Evolutionary conservation across 2,888 invertebrate species (phyloP), one percentile per base, ranked within the genome.

Genomic region (Drosophila nigritarsus): DNA sequence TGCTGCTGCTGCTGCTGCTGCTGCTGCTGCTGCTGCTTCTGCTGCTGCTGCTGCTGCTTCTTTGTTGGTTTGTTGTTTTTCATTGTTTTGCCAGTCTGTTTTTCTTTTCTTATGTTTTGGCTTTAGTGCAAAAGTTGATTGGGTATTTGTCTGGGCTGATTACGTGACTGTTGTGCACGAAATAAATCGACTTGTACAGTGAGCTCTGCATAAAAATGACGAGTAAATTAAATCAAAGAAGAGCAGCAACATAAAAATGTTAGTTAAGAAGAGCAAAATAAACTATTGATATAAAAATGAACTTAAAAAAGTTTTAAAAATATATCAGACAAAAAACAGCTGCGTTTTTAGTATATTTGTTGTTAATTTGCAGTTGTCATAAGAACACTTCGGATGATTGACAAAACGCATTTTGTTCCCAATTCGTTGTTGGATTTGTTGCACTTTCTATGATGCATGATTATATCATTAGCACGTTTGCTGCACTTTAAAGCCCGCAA

Each of bases 131-230:
- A 27, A 27, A 56, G 49, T 42, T 66, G 65, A 58, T 78, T 75
- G 65, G 54, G 40, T 65, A 51, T 71, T 64, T 71, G 62, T 66
- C 20, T 69, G 69, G 36, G 27, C 59, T 40, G 20, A n/a, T 73
- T 82, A 84, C 82, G 77, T 81, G 84, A 76, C 70, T 55, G 70
- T 60, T 50, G 48, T 38, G 53, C 70, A 80, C 62, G 60, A 69
- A 54, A 49, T 58, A 20, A 36, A 56, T 24, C 11, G 32, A 38
- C 36, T 54, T 56, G 55, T 53, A 53, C 36, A 50, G 55, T 49
- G 15, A 63, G 38, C 59, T 27, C 55, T 30, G 18, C 48, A 54
- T 64, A 40, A 54, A 54, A 20, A n/a, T 11, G 3, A 20, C 27
- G 8, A 34, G 29, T 36, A 29, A 55, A 55, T 38, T 13, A n/a